Evolutionary conservation across 2,888 invertebrate species (phyloP), one percentile per base, ranked within the genome.

Genomic region (Tetragnatha montana): DNA sequence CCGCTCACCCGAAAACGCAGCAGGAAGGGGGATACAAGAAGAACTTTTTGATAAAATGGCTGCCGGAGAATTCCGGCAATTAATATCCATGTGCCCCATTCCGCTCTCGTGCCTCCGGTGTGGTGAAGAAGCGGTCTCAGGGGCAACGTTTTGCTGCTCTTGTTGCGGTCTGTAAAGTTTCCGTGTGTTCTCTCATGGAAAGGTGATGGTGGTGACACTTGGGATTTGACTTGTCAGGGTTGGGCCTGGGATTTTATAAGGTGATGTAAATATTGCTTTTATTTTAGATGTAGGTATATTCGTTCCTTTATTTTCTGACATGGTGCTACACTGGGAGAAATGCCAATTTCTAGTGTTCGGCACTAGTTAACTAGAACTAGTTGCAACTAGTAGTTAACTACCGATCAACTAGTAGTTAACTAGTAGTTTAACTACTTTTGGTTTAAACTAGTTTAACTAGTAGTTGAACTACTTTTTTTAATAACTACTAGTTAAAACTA

Each of bases 11-110:
- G 75, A 49, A 75, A 50, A 60, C n/a, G 75, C 49, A 47, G 49
- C 1, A 0, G 17, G n/a, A 49, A 50, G 49, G 19, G 75, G 17
- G n/a, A 49, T 75, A 35, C 49, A n/a, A 50, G 49, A 50, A 75
- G 49, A 50, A 75, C 75, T 75, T 73, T n/a, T 75, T 7, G 75
- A 47, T 75, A 75, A n/a, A 75, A 75, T 17, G 60, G 4, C 60
- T 60, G 60, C 14, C 14, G 17, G 60, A 60, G 60, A 17, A 17
- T 60, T 17, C 17, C 60, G 60, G 60, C 60, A 60, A 60, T 60
- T 60, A 60, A 60, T 60, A 60, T 60, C 17, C 60, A 12, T 12
- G 60, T 17, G 17, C 60, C 60, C 17, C 17, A 7, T 60, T 60
- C 60, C 60, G 60, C 60, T 60, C 60, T 17, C 60, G 12, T 60